Evolutionary conservation across 2,113 vertebrate species (phyloP), one percentile per base, ranked within the genome.

Genomic region (Suncus etruscus): DNA sequence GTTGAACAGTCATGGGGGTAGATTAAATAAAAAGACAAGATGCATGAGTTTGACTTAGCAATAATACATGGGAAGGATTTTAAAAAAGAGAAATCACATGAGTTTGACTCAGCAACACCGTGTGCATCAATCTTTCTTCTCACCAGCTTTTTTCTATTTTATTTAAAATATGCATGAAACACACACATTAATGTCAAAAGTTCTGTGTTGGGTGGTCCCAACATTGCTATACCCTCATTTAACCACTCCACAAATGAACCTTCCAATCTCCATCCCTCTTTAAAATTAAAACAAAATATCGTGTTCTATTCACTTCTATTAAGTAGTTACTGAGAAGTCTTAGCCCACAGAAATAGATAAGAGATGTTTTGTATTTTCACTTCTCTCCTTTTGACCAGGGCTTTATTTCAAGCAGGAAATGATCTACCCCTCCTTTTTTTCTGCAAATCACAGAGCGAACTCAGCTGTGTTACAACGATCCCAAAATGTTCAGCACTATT

Each of bases 401-500:
- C 84, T 94, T 96, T 90, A 96, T 96, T 98, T 94, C 66, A 95
- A 97, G 95, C 66, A 90, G 88, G 93, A 92, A 95, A 97, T 82
- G 76, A 91, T 92, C 91, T 96, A 70, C 51, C 32, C 29, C 47
- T 68, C 61, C 45, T 45, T 72, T 45, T 2, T 50, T 96, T 97
- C 95, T 94, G 92, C 91, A 93, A 94, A 97, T 92, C 92, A 96
- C 89, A 94, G 61, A 96, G 87, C 86, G 94, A 96, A 95, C 78
- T 97, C 97, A 95, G 89, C 94, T 87, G 92, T 95, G 96, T 95
- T 95, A 97, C 93, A 96, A 97, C 92, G 85, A 98, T 97, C 97
- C 97, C 92, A 91, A 97, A 97, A 97, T 95, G 95, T 97, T 95
- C 97, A 94, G 94, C 92, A 96, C 95, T 97, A 97, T 98, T 97